Evolutionary conservation across 2,113 vertebrate species (phyloP).

Genomic region (Channa maculata): DNA sequence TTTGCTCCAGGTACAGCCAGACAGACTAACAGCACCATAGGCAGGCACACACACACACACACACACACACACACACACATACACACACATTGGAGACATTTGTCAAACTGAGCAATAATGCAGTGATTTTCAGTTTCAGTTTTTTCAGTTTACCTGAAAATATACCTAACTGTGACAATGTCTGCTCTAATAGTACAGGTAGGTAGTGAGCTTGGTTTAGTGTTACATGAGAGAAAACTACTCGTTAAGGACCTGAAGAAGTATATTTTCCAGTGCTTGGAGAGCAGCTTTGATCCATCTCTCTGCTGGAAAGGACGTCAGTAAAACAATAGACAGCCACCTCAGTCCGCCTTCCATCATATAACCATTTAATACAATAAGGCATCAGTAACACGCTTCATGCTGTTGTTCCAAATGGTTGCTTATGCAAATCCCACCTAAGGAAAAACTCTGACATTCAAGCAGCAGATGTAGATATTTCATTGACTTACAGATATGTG

Average conservation of each 20-base stretch:
- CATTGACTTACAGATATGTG: too few relatives aligned
- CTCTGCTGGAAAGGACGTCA: constrained; percentile 1
- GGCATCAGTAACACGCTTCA: constrained; percentile 65
- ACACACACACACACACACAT: constrained; percentile 25
- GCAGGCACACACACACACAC: constrained; percentile 41
- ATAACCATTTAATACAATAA: constrained; percentile 67
- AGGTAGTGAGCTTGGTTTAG: constrained; percentile 14
- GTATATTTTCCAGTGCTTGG: constrained; percentile 23
- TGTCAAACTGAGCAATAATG: constrained; percentile 18
- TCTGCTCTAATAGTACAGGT: constrained; percentile 9
- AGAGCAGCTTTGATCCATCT: constrained; percentile 34
- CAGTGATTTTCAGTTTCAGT: too few relatives aligned
- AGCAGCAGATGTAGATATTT: too few relatives aligned
- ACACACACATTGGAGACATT: constrained; percentile 28
- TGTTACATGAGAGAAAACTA: constrained; percentile 5
- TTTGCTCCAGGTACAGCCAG: constrained; percentile 34
- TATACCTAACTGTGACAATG: constrained; percentile 2
- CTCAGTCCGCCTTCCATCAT: constrained; percentile 22
- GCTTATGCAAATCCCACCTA: constrained; percentile 36
- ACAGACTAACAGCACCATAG: constrained; percentile 62
- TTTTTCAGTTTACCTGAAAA: constrained; percentile 21
- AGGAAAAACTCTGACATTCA: constrained; percentile 6
- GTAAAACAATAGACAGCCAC: constrained; percentile 1
- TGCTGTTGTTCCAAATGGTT: constrained; percentile 29
- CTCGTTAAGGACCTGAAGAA: not conserved